A percentile compares a stretch with the other conserved stretches of the same genome.
Conservation (phyloP, 37 sponge, comb jelly and placozoan species). For the Amphimedon queenslandica region DNA sequence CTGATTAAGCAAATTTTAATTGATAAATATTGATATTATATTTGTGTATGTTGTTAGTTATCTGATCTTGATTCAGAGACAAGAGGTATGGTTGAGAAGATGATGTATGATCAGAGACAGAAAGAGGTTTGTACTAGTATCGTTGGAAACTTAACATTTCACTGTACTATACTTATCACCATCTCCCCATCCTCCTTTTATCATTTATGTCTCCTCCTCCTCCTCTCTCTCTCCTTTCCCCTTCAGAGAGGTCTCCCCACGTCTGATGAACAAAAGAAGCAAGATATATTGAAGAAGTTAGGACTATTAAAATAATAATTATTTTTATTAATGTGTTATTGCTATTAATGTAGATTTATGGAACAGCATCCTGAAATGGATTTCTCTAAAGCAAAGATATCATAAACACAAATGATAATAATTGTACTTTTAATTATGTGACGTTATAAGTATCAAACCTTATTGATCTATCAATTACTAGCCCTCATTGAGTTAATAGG, state of each 20-base stretch:
- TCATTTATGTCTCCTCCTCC: too few species aligned
- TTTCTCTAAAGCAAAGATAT: slow-evolving; percentile 95
- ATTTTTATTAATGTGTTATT: not conserved
- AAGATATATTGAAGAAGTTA: slow-evolving; percentile 90
- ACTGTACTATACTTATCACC: too few species aligned
- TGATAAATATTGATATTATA: too few species aligned
- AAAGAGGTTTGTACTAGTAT: slow-evolving; percentile 56
- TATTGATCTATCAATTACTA: too few species aligned
- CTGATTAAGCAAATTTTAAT: too few species aligned
- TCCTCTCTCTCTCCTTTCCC: not conserved
- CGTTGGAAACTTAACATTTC: not conserved
- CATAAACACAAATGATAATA: too few species aligned
- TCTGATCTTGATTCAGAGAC: slow-evolving; percentile 95
- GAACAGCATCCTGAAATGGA: slow-evolving; percentile 99
- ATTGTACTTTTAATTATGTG: too few species aligned
- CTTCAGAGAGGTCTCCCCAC: slow-evolving; percentile 87
- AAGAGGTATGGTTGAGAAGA: slow-evolving; percentile 98
- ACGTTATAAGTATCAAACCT: too few species aligned
- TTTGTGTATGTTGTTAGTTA: slow-evolving; percentile 29
- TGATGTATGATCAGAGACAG: slow-evolving; percentile 99
- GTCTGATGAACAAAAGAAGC: slow-evolving; percentile 98
- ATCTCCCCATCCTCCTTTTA: too few species aligned
- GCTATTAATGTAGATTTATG: slow-evolving; percentile 72
- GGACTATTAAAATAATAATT: slow-evolving; percentile 11
- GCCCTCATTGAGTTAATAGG: too few species aligned